Evolutionary conservation across 2,888 invertebrate genomes (phyloP).

Genomic region (Petrophora chlorosata): DNA sequence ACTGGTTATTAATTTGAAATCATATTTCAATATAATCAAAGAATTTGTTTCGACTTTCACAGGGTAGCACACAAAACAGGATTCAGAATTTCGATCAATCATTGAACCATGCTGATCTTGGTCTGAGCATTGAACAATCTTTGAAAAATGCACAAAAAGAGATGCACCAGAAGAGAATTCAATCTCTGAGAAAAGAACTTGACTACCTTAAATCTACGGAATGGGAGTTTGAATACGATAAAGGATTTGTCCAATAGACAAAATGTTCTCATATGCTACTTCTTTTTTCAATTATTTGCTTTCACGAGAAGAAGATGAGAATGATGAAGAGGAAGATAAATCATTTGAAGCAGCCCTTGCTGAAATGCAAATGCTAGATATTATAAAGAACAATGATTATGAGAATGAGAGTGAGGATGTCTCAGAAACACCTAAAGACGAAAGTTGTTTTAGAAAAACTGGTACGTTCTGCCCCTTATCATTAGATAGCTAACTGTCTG

Average conservation of each 20-base stretch:
- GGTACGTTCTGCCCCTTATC: too few relatives aligned
- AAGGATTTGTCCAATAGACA: slow-evolving; percentile 84
- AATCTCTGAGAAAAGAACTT: slow-evolving; percentile 88
- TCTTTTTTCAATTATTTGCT: slow-evolving; percentile 67
- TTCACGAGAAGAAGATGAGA: slow-evolving; percentile 47
- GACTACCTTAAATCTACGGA: slow-evolving; percentile 91
- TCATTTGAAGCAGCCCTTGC: slow-evolving; percentile 64
- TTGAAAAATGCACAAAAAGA: slow-evolving; percentile 85
- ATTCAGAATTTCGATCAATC: slow-evolving; percentile 74
- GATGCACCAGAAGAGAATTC: slow-evolving; percentile 88
- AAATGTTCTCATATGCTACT: slow-evolving; percentile 74
- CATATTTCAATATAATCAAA: background rate
- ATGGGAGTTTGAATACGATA: slow-evolving; percentile 91
- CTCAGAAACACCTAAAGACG: slow-evolving; percentile 46
- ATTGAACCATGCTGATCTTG: slow-evolving; percentile 79
- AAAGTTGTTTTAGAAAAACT: slow-evolving; percentile 66
- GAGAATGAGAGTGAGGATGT: slow-evolving; percentile 15
- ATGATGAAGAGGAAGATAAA: slow-evolving; percentile 69
- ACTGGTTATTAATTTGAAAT: too few relatives aligned
- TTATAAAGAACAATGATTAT: slow-evolving; percentile 36
- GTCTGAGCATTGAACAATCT: slow-evolving; percentile 81
- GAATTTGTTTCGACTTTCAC: slow-evolving; percentile 32
- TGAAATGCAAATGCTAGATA: slow-evolving; percentile 19
- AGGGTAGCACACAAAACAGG: slow-evolving; percentile 60
- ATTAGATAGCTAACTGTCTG: too few relatives aligned